Conservation (phyloP, 2,888 invertebrate species). For the Serrognathus titanus region DNA sequence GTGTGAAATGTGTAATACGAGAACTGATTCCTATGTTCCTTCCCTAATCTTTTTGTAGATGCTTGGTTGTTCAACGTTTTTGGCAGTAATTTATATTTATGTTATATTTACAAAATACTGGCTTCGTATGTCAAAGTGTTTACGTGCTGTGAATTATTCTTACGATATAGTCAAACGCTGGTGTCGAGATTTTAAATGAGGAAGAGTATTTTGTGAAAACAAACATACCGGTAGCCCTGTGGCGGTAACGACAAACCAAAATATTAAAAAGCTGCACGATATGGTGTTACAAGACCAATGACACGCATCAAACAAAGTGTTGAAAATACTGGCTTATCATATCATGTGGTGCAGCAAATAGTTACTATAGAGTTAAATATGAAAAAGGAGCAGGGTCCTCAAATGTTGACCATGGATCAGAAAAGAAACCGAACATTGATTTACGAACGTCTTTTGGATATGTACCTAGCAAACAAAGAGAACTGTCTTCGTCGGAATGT, state of each 20-base stretch:
- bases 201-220: background rate
- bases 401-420: background rate
- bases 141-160: background rate
- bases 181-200: background rate
- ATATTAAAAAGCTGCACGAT: background rate
- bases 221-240: background rate
- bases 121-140: background rate
- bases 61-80: background rate
- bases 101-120: background rate
- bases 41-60: background rate
- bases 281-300: background rate
- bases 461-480: background rate
- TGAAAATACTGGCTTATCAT: too few species aligned
- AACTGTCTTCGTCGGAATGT: too few species aligned
- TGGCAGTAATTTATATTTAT: background rate
- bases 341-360: too few species aligned
- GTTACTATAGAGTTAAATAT: background rate
- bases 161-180: background rate
- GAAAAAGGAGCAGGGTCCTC: background rate
- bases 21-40: background rate
- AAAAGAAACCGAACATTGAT: background rate
- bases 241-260: too few species aligned
- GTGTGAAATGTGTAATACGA: too few species aligned
- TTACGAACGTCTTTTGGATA: background rate
- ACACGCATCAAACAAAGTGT: background rate